phyloP scores from a whole-genome alignment of 2,888 invertebrate species.

The Hylaea fasciaria region DNA sequence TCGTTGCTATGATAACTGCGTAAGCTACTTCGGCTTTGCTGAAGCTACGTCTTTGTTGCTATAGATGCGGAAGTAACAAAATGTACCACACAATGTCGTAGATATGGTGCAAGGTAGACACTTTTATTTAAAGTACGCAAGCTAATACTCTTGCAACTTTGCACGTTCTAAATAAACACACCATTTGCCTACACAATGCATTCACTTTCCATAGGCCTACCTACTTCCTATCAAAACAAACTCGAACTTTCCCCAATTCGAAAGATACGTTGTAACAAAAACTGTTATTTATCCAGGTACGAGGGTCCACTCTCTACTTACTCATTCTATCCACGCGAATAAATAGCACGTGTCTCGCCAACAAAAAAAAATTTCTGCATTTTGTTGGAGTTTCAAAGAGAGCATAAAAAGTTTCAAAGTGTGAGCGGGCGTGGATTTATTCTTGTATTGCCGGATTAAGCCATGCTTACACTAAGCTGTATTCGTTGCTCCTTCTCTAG shows the following conservation, averaged over 20 bases:
- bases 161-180: conserved; percentile 19
- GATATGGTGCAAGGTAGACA: neutral
- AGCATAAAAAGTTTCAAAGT: conserved; percentile 52
- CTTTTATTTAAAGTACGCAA: neutral
- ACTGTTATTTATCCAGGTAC: conserved; percentile 39
- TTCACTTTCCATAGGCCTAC: conserved; percentile 6
- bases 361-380: conserved; percentile 55
- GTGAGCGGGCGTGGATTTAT: conserved; percentile 53
- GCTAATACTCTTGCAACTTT: neutral
- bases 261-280: conserved; percentile 40
- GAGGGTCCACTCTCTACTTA: conserved; percentile 49
- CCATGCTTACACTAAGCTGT: conserved; percentile 54
- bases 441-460: conserved; percentile 61
- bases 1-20: conserved; percentile 44
- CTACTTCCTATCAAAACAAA: conserved; percentile 35
- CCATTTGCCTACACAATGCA: conserved; percentile 9
- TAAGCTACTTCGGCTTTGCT: conserved; percentile 37
- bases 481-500: conserved; percentile 45
- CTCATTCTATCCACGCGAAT: conserved; percentile 49
- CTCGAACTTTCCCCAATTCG: conserved; percentile 24
- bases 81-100: neutral
- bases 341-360: conserved; percentile 48
- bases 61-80: neutral
- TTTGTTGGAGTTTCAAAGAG: conserved; percentile 49
- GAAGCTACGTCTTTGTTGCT: conserved; percentile 28